Base-by-base conservation (phyloP, 2,113 vertebrate species). In the Ptilonorhynchus violaceus region DNA sequence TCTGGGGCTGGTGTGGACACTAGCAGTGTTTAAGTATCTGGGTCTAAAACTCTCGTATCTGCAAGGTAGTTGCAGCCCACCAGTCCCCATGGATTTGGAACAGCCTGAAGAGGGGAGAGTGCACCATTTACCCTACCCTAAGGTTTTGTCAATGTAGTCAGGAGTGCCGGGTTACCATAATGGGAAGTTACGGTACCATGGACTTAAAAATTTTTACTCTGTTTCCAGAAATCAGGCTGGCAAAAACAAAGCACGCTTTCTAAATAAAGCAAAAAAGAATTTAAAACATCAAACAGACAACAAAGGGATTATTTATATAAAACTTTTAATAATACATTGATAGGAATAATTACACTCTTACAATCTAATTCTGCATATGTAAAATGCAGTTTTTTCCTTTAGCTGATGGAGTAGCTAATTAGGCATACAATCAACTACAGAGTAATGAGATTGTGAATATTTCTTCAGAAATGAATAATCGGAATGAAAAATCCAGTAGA, bases 241-340 rank as follows among this genome's bases (percentile, higher is more conserved):
- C 18, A 63, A 67, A 94, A 86, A 22, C 21, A 16, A 72, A 47
- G 20, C 17, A 42, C 19, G 55, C 9, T 33, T 78, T 42, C 49
- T 42, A 50, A 68, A 77, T 39, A 60, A 73, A 86, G 22, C 18
- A 53, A 86, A 41, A n/a, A 3, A 84, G 92, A 63, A 74, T 19
- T 11, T n/a, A 22, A 88, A 92, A 44, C 10, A 82, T 11, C 16
- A 58, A 75, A 23, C 5, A 63, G 25, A 46, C 35, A 68, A 39
- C 21, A 17, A 59, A 46, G 7, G 16, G 9, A 1, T 2, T 24
- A 75, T 88, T 78, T 49, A 7, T n/a, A 44, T 35, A 77, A 91
- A 86, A 84, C 13, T 25, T 97, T 97, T 96, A 97, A n/a, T 96
- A 49, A 68, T 35, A 25, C 15, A 22, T 55, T 77, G 7, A 50